A percentile compares a stretch with the other conserved stretches of the same genome.
These are phyloP conservation scores for Hepsetus odoe DNA, from an alignment of 2,113 vertebrate species.

Conservation along the genomic window DNA sequence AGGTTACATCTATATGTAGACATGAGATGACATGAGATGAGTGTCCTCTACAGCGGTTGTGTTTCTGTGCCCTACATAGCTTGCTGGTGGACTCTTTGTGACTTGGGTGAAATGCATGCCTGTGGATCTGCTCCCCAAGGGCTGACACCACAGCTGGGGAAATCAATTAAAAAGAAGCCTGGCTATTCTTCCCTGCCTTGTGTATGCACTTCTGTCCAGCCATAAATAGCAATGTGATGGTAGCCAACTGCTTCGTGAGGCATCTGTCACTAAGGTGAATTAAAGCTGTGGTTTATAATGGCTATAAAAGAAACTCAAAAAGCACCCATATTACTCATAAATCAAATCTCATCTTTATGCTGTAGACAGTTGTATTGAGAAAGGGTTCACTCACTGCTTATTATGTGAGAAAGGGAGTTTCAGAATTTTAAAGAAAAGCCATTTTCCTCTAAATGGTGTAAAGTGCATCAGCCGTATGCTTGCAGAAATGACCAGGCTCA, in stretches of 20 bases:
- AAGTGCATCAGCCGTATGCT: background rate
- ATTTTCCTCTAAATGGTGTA: background rate
- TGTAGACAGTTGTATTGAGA: conserved; percentile 30
- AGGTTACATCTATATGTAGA: conserved; percentile 18
- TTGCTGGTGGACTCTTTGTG: conserved; percentile 27
- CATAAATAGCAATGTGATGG: conserved; percentile 48
- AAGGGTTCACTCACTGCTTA: conserved; percentile 23
- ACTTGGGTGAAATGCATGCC: conserved; percentile 30
- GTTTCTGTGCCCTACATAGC: conserved; percentile 48
- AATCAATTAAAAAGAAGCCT: conserved; percentile 53
- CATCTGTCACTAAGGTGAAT: conserved; percentile 42
- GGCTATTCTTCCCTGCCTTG: background rate
- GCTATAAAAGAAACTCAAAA: conserved; percentile 59
- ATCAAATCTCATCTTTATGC: conserved; percentile 47
- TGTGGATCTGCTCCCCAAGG: conserved; percentile 1
- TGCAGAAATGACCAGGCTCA: background rate
- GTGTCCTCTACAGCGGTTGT: conserved; percentile 1
- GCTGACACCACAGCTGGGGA: conserved; percentile 43
- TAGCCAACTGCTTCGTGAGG: conserved; percentile 48
- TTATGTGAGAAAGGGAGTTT: background rate
- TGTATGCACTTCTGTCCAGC: conserved; percentile 16
- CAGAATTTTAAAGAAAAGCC: background rate
- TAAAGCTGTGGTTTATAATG: conserved; percentile 57
- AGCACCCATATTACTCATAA: conserved; percentile 44
- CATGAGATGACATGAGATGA: conserved; percentile 33